Percentiles rank a stretch among this genome's conserved stretches.
phyloP scores from a whole-genome alignment of 2,113 vertebrate genomes.

The Pontoporia blainvillei region DNA sequence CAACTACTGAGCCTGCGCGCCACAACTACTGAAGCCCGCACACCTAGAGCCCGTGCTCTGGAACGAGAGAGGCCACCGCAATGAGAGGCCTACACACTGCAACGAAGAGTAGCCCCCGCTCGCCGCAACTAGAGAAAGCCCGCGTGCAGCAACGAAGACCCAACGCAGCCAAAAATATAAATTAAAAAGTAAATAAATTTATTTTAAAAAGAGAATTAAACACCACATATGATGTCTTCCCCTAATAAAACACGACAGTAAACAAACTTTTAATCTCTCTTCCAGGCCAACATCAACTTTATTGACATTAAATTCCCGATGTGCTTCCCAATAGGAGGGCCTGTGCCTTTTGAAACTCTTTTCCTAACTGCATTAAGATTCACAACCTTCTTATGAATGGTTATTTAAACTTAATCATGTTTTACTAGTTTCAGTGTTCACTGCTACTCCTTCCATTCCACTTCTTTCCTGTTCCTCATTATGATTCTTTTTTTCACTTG shows the following conservation, averaged over 20 bases:
- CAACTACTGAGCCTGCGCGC: no score
- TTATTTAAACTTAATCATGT: background rate
- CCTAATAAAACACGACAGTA: background rate
- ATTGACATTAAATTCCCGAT: background rate
- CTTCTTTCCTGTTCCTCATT: background rate
- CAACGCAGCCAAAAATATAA: no score
- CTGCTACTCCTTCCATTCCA: background rate
- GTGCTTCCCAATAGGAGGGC: background rate
- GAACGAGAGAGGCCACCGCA: no score
- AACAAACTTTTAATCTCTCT: background rate
- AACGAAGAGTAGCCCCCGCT: no score
- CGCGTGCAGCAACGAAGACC: no score
- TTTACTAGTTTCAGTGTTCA: background rate
- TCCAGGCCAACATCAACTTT: background rate
- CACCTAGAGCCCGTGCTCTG: no score
- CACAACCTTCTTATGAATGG: background rate
- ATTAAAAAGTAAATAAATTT: no score
- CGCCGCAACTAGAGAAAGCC: no score
- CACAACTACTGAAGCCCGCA: no score
- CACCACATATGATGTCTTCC: background rate
- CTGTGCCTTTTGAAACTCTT: background rate
- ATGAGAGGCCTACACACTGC: no score
- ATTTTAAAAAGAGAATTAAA: background rate
- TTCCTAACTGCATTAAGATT: background rate
- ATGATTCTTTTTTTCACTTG: background rate